Base-by-base conservation (phyloP, 1,140 invertebrate genomes). In the Vanessa atalanta region DNA sequence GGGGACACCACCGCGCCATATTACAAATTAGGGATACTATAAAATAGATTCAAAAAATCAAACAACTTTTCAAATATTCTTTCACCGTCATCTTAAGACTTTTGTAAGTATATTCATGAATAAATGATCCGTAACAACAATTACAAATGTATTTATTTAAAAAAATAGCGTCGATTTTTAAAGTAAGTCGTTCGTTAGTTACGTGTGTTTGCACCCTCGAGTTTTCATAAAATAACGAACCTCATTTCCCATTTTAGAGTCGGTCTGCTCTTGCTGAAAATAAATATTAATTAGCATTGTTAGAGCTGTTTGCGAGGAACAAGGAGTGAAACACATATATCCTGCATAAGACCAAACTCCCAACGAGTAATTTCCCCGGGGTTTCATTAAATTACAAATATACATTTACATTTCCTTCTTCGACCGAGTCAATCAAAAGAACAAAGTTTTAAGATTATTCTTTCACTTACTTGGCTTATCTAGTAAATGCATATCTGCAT, bases 301-400 rank as follows among this genome's bases (percentile, higher is more conserved):
- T 20, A 23, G 53, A 57, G n/a, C 53, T 57, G 53, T 16, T 57
- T 23, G 53, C 16, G 8, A 43, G 37, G 37, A 43, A 43, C 37
- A 43, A 3, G 37, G 37, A 43, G 37, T 43, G 9, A 43, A 43
- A 11, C 12, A 8, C 15, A 23, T 23, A 16, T 13, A 48, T 26
- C 7, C 16, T 13, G 7, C 20, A 50, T 47, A 55, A 47, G 66
- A 47, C 50, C 47, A 53, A 11, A 64, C 43, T 61, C 14, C 50
- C 61, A 15, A n/a, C 70, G 31, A 53, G 67, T 47, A 51, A 65
- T 65, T 71, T 71, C 70, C 48, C 31, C 48, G 48, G 31, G 60
- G 48, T 14, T 16, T 67, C 65, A 67, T 67, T 67, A 67, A 64
- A 26, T 67, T 15, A 67, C 65, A 53, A 53, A 67, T 53, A 53